Evolutionary conservation across 1,140 invertebrate species (phyloP).

Genomic region (Helicoverpa armigera): DNA sequence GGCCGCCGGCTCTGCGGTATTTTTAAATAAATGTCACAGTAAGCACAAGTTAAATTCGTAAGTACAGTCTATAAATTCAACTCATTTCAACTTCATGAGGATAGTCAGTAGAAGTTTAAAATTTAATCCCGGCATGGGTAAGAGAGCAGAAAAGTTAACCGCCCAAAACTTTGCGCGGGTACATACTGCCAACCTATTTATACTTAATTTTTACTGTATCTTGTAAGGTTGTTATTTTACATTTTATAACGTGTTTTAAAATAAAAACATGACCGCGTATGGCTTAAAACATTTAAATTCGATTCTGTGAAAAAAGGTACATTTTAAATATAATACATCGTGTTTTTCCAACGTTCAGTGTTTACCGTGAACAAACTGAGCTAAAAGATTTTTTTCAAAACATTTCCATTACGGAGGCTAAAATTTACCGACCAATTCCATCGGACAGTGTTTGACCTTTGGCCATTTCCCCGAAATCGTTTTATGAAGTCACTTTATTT

Average conservation of each 20-base stretch:
- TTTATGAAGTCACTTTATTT: no score
- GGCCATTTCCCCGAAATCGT: no score
- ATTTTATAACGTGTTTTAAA: slow-evolving; percentile 2
- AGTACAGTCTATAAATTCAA: slow-evolving; percentile 66
- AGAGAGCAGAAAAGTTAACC: slow-evolving; percentile 82
- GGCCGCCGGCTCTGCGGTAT: neutral
- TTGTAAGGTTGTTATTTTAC: neutral
- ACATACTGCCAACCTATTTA: slow-evolving; percentile 43
- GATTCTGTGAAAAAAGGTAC: no score
- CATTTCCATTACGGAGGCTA: no score
- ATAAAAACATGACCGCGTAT: no score
- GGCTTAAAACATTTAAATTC: no score
- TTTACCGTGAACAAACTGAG: no score
- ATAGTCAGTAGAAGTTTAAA: slow-evolving; percentile 76
- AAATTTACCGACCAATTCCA: no score
- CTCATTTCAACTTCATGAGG: slow-evolving; percentile 77
- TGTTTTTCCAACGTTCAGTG: no score
- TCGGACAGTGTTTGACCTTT: no score
- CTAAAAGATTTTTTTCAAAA: no score
- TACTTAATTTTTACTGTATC: slow-evolving; percentile 46
- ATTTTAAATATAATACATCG: no score
- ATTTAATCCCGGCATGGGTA: slow-evolving; percentile 78
- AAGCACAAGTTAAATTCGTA: slow-evolving; percentile 45
- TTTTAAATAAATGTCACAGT: slow-evolving; percentile 41
- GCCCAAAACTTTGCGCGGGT: slow-evolving; percentile 70